Evolutionary conservation across 2,797 vertebrate genomes (phyloP), one percentile per base, ranked within the genome.

Genomic region (Masticophis lateralis): DNA sequence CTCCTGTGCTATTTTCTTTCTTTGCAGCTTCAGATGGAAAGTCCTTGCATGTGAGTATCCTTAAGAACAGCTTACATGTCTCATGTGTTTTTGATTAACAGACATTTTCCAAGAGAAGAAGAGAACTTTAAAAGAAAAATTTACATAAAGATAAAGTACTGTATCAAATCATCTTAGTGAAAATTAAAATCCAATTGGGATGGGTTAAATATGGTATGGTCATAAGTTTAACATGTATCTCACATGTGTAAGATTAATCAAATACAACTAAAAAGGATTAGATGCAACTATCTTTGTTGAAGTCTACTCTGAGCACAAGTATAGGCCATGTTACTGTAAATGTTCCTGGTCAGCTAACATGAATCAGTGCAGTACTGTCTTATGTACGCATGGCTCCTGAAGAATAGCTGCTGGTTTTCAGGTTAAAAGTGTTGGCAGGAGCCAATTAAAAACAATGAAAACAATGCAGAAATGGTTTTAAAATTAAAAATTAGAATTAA

Each of bases 11-110:
- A 2, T 96, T 94, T 97, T 89, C 96, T 96, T 96, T 92, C 96
- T 97, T 95, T 96, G 95, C 97, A 97, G 97, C 96, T 95, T 96
- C 96, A 92, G 94, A 95, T 94, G 96, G 96, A 95, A 94, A 96
- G 43, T 94, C 92, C 95, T 96, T 96, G 94, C 95, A 95, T 59
- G 95, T 97, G 97, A 97, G 96, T 89, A 51, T 94, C 91, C 0
- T 91, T 96, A 95, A 55, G 3, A 91, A 91, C 92, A 94, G 95
- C 94, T 94, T 93, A 79, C 87, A 0, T 91, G 93, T 96, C 18
- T 94, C 89, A 91, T 74, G 8, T 88, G 20, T 95, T 79, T 32
- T 92, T 95, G 93, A 95, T 95, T 95, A 96, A 87, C 95, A 28
- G 79, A 86, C 94, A 90, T 92, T 94, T 93, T 95, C 90, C 92